Base-by-base conservation (phyloP, 2,797 vertebrate species). In the Macrochelys suwanniensis region DNA sequence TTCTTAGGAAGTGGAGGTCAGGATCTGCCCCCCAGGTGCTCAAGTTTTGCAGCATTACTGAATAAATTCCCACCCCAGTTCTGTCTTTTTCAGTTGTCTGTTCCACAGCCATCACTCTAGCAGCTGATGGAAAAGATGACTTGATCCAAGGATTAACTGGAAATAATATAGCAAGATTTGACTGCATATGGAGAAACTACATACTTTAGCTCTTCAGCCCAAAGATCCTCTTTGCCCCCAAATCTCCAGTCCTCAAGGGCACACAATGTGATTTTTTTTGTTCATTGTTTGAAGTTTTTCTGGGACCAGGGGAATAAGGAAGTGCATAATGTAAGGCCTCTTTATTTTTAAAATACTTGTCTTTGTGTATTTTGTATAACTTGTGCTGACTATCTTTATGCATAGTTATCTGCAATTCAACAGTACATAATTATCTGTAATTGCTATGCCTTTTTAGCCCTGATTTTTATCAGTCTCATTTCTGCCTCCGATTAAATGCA, bases 271-370 rank as follows among this genome's bases (percentile, higher is more conserved):
- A 19, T 57, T 0, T 0, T 87, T 87, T 95, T 81, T 91, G 80
- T 90, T 84, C 68, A 77, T 45, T 89, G 53, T 71, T 88, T 85
- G 81, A 85, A 92, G 80, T 59, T 53, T 76, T 25, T 61, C 45
- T 92, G 76, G 0, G 0, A 31, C 61, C 23, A 10, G 49, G 37
- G 17, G 65, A 68, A 68, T 68, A 37, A 68, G 65, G 49, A 87
- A 74, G 21, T 54, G 7, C 76, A 25, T 93, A 53, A 53, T 87
- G 80, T 91, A 2, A 1, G 1, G 8, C 47, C 47, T 95, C 37
- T 94, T 93, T 92, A 93, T 95, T 96, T 53, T 53, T 90, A 90
- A 57, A 92, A 91, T 68, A 50, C 4, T 13, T 81, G 45, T n/a
- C 68, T 77, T 68, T 68, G 80, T 31, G 80, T 59, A 82, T 94